Evolutionary conservation across 2,888 invertebrate species (phyloP), one percentile per base, ranked within the genome.

Genomic region (Helicoverpa assulta): DNA sequence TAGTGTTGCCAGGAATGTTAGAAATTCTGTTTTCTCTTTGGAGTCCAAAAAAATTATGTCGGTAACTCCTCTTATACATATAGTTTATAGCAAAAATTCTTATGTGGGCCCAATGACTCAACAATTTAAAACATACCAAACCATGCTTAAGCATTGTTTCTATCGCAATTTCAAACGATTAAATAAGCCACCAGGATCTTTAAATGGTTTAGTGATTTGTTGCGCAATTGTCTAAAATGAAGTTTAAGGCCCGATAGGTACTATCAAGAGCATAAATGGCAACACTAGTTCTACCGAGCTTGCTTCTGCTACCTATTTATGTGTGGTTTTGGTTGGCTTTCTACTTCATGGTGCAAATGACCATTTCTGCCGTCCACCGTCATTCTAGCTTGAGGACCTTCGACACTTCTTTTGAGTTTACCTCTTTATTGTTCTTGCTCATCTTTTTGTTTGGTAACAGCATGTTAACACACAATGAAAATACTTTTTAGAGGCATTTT

Each of bases 1-100:
- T 64, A 63, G 58, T 80, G 70, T 76, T 84, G 73, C 76, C 76
- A 59, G 53, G n/a, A 61, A 26, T 84, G 73, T 72, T 71, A 59
- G 47, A 14, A 59, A 26, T 33, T 53, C 26, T 21, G n/a, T 58
- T 53, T 37, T 5, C 16, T 43, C 6, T n/a, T n/a, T 4, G 40
- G 40, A 14, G 40, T 40, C 2, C 40, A 40, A 40, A 14, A 40
- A 40, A 37, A 56, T 29, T 3, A 43, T 67, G 68, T 16, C 37
- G 18, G 12, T 33, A 0, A 2, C 10, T 10, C 5, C 10, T 37
- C 10, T 10, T 12, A 12, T 1, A 12, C 12, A 37, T 12, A 37
- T 14, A 33, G 33, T 26, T 3, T 4, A 4, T 26, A 26, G 26
- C 26, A 33, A 8, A 7, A 33, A 33, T 8, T 10, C 8, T 33